Evolutionary conservation across 1,140 invertebrate species (phyloP).

Genomic region (Drosophila grimshawi): DNA sequence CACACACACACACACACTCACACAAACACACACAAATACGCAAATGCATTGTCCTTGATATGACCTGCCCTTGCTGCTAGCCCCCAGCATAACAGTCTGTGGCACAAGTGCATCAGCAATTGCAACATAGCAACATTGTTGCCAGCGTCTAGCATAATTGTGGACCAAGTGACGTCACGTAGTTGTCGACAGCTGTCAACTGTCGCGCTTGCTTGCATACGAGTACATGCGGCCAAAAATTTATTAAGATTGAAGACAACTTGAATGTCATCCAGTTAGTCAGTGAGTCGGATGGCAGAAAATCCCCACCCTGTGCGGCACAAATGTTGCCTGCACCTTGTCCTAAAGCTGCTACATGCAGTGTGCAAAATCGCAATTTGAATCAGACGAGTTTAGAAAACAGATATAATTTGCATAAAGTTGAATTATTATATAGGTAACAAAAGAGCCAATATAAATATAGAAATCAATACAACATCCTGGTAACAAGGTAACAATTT

Average conservation of each 20-base stretch:
- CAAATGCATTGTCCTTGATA: slow-evolving; percentile 67
- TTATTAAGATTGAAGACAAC: slow-evolving; percentile 79
- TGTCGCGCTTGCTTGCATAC: slow-evolving; percentile 67
- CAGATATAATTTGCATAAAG: no score
- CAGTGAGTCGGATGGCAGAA: slow-evolving; percentile 13
- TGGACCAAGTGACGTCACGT: slow-evolving; percentile 43
- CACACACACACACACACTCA: slow-evolving; percentile 11
- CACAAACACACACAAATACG: slow-evolving; percentile 13
- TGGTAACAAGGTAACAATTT: no score
- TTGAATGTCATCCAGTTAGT: slow-evolving; percentile 46
- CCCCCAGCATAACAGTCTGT: slow-evolving; percentile 55
- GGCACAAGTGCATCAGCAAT: slow-evolving; percentile 44
- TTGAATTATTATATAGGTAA: no score
- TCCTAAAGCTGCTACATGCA: neutral
- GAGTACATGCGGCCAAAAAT: slow-evolving; percentile 66
- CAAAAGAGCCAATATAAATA: no score
- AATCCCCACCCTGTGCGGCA: no score
- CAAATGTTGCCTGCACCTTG: neutral
- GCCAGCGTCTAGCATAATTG: slow-evolving; percentile 26
- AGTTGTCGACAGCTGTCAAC: slow-evolving; percentile 58
- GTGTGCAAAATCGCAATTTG: neutral
- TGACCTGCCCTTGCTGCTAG: slow-evolving; percentile 8
- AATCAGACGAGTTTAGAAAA: no score
- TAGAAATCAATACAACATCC: no score
- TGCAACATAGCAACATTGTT: slow-evolving; percentile 38